A percentile compares a stretch with the other conserved stretches of the same genome.
Conservation (phyloP, 2,113 vertebrate species). For the Electrona antarctica region DNA sequence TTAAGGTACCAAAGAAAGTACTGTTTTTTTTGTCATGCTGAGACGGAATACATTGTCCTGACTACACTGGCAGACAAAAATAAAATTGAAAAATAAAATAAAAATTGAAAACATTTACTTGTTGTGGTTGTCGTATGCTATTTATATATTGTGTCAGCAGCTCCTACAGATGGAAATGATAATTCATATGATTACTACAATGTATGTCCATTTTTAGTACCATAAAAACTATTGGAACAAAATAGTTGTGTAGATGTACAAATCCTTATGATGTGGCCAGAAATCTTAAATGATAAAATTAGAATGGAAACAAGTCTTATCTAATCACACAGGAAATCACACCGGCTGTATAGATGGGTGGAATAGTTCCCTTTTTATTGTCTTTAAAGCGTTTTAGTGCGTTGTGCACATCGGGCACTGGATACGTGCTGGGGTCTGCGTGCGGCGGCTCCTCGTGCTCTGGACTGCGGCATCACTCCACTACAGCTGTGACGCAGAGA, state of each 20-base stretch:
- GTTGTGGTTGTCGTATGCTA: neutral
- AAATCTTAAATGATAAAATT: too few relatives aligned
- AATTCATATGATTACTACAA: too few relatives aligned
- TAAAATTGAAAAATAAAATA: constrained; percentile 38
- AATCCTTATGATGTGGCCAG: too few relatives aligned
- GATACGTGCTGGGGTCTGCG: constrained; percentile 21
- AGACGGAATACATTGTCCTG: constrained; percentile 44
- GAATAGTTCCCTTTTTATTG: constrained; percentile 55
- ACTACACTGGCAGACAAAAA: constrained; percentile 37
- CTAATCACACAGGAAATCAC: constrained; percentile 8
- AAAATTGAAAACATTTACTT: constrained; percentile 52
- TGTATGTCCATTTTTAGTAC: too few relatives aligned
- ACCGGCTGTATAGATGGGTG: constrained; percentile 26
- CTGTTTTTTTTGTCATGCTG: constrained; percentile 42
- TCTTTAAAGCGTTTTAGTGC: constrained; percentile 15
- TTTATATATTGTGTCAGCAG: neutral
- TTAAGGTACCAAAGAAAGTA: constrained; percentile 78
- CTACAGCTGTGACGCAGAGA: constrained; percentile 50
- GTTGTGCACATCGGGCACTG: constrained; percentile 18
- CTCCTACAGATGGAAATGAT: too few relatives aligned
- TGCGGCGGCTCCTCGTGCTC: neutral
- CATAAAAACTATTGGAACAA: too few relatives aligned
- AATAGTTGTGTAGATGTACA: too few relatives aligned
- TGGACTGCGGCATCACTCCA: constrained; percentile 40
- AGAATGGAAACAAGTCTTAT: neutral